phyloP scores from a whole-genome alignment of 2,888 invertebrate species.

The Ophion costatus region DNA sequence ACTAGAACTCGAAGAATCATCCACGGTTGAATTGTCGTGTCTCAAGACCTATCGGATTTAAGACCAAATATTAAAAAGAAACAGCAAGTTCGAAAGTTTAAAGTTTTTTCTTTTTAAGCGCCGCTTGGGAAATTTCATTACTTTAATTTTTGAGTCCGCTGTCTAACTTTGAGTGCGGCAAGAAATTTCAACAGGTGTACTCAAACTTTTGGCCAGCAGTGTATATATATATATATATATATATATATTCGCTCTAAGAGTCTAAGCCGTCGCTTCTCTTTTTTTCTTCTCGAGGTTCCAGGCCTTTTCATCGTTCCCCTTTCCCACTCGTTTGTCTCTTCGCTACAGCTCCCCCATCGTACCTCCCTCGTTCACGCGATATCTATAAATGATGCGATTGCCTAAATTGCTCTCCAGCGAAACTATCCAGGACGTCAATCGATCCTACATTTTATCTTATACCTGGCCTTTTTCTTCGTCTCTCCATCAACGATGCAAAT shows the following conservation, averaged over 20 bases:
- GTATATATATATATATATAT: constrained; percentile 6
- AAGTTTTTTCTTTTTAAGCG: too few species aligned
- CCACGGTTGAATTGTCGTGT: too few species aligned
- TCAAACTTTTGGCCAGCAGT: too few species aligned
- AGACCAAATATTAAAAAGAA: too few species aligned
- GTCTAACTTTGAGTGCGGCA: too few species aligned
- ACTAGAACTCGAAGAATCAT: too few species aligned
- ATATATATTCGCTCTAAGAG: constrained; percentile 45
- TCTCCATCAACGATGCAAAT: constrained; percentile 43
- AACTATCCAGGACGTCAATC: constrained; percentile 27
- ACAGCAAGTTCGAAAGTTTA: too few species aligned
- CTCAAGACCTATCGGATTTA: too few species aligned
- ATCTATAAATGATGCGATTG: constrained; percentile 57
- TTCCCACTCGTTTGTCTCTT: constrained; percentile 19
- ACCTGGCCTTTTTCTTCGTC: constrained; percentile 7
- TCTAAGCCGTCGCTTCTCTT: constrained; percentile 57
- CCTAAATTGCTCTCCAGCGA: constrained; percentile 47
- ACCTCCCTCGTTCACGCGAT: constrained; percentile 22
- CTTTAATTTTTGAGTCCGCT: too few species aligned
- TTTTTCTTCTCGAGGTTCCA: constrained; percentile 62
- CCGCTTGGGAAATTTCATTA: too few species aligned
- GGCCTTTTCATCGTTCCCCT: constrained; percentile 49
- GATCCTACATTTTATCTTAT: neutral
- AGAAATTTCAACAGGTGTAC: too few species aligned
- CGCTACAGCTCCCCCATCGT: constrained; percentile 17